Evolutionary conservation across 92 coral and sea anemone genomes (phyloP), one percentile per base, ranked within the genome.

Genomic region (Porites cylindrica): DNA sequence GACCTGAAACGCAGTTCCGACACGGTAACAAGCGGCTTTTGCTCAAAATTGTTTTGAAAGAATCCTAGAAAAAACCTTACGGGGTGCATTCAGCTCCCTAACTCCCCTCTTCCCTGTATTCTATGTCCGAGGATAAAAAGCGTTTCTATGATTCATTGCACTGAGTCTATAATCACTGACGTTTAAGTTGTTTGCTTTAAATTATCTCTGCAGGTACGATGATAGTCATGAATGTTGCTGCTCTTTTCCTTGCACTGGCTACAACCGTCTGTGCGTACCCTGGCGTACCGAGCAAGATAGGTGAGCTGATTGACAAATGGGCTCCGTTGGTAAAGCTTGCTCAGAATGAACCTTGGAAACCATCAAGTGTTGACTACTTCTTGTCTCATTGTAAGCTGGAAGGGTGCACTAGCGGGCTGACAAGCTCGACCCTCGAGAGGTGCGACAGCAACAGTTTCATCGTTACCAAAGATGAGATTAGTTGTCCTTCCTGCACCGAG

Each of bases 271-370:
- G 73, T 23, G 50, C 73, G 6, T 66, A 66, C 21, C 71, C 71
- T 66, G 71, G 71, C 71, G 29, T 66, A 1, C 71, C 71, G 21
- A 18, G 47, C 47, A 69, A 26, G 18, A 69, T 69, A 69, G 50
- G 50, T 26, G 17, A 24, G 1, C 50, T 69, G 50, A 11, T 26
- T 7, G 13, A 12, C 17, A 26, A 65, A 4, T 78, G 83, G 73
- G 90, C 77, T 6, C 90, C 91, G n/a, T 61, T 68, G 52, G 91
- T 88, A 18, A 69, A 65, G 68, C 86, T 85, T 13, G 81, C 86
- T 0, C 11, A 19, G 66, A 58, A 66, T 20, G 91, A 81, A 2
- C 61, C 61, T 19, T 62, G 66, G 66, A 11, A 11, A 16, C 66
- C 66, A 62, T 16, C 66, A n/a, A 20, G 66, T 10, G 61, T 56